Conservation (phyloP, 2,888 invertebrate genomes). For the Drosophila prolongata region DNA sequence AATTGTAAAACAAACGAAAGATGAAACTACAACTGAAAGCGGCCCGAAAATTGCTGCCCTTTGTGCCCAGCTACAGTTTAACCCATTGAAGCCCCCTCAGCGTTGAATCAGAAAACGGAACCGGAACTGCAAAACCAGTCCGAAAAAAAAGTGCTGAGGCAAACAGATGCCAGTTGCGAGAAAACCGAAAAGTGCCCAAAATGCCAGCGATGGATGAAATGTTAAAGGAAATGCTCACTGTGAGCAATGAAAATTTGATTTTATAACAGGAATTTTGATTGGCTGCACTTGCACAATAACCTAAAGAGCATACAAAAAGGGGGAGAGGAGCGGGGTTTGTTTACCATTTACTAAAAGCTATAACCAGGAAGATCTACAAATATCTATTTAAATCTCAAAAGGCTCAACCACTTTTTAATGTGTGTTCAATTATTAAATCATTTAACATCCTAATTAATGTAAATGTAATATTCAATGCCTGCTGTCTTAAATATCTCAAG, state of each 20-base stretch:
- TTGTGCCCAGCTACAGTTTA: slow-evolving; percentile 59
- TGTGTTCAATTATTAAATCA: too few species aligned
- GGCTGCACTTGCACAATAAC: slow-evolving; percentile 66
- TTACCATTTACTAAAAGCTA: not conserved
- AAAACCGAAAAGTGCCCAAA: slow-evolving; percentile 45
- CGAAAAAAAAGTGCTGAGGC: not conserved
- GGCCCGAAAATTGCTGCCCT: slow-evolving; percentile 59
- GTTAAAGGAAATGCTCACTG: slow-evolving; percentile 54
- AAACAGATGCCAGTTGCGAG: slow-evolving; percentile 15
- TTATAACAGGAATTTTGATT: slow-evolving; percentile 79
- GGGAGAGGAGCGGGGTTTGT: too few species aligned
- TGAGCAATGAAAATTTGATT: slow-evolving; percentile 77
- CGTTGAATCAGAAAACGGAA: slow-evolving; percentile 42
- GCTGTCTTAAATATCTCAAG: too few species aligned
- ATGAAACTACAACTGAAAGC: slow-evolving; percentile 62
- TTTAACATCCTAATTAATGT: too few species aligned
- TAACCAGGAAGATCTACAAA: not conserved
- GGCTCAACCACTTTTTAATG: too few species aligned
- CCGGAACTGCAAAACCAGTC: slow-evolving; percentile 14
- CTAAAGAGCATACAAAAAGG: not conserved
- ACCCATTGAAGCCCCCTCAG: slow-evolving; percentile 39
- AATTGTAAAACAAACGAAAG: slow-evolving; percentile 63
- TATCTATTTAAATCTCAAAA: too few species aligned
- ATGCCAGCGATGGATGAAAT: slow-evolving; percentile 49
- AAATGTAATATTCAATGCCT: too few species aligned